A percentile compares a stretch with the other conserved stretches of the same genome.
Conservation (phyloP, 2,113 vertebrate species). For the Pomatostomus ruficeps region DNA sequence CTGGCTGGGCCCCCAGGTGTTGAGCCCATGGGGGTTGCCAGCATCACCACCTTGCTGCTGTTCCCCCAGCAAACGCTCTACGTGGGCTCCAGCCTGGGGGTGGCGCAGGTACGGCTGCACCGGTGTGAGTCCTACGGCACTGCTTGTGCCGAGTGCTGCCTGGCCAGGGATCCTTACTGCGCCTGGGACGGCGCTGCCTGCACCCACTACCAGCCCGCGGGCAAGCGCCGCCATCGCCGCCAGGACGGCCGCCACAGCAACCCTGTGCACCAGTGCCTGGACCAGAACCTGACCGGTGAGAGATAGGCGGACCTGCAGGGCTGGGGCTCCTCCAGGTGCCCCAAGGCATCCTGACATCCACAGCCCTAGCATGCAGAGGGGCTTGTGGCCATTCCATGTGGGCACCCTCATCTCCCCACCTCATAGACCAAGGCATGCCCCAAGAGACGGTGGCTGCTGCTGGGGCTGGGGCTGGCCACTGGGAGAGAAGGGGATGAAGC, state of each 20-base stretch:
- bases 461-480: not conserved
- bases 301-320: not conserved
- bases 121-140: slow-evolving; percentile 86
- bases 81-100: slow-evolving; percentile 79
- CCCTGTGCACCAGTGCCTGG: slow-evolving; percentile 84
- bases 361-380: not conserved
- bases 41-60: not conserved
- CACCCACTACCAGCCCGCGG: slow-evolving; percentile 68
- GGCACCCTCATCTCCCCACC: not conserved
- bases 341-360: fast-evolving
- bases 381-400: not conserved
- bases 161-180: slow-evolving; percentile 93
- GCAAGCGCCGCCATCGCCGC: slow-evolving; percentile 84
- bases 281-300: slow-evolving; percentile 85
- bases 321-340: not conserved
- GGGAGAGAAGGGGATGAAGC: not conserved
- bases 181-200: slow-evolving; percentile 88
- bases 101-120: slow-evolving; percentile 86
- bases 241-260: slow-evolving; percentile 82
- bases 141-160: slow-evolving; percentile 91
- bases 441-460: not conserved
- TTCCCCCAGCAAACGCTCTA: slow-evolving; percentile 84
- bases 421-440: not conserved
- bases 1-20: fast-evolving
- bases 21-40: fast-evolving